These are phyloP conservation scores for Troglohyphantes excavatus DNA, from an alignment of 2,888 invertebrate species.

Conservation along the genomic window DNA sequence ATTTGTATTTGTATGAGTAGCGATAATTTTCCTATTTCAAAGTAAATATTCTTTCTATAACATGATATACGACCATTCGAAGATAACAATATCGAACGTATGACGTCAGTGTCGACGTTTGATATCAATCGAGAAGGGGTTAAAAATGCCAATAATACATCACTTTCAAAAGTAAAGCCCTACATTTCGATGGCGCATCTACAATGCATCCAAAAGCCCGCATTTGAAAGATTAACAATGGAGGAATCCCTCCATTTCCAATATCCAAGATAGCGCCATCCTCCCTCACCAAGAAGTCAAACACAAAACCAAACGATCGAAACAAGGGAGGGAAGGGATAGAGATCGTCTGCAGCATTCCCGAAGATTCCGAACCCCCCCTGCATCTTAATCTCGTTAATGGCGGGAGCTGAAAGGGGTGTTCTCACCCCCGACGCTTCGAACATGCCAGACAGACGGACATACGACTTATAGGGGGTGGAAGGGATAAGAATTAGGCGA, in stretches of 20 bases:
- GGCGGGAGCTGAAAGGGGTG: conserved; percentile 56
- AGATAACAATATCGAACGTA: no score
- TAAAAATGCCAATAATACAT: no score
- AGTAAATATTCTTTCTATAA: no score
- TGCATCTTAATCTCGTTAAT: conserved; percentile 75
- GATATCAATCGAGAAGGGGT: no score
- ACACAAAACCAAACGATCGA: conserved; percentile 41
- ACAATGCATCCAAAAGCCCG: neutral
- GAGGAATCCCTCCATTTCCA: neutral
- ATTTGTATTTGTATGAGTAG: no score
- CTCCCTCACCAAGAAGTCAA: conserved; percentile 29
- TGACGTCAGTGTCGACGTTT: no score
- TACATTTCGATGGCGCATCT: neutral
- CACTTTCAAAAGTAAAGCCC: neutral
- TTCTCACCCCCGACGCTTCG: neutral
- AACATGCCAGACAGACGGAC: neutral
- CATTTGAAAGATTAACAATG: conserved; percentile 13
- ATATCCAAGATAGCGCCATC: neutral
- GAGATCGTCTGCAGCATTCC: conserved; percentile 10
- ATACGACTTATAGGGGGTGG: no score
- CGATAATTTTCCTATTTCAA: no score
- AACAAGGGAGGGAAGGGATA: neutral
- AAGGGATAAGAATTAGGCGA: conserved; percentile 17
- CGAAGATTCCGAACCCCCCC: neutral
- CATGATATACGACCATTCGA: no score